These are phyloP conservation scores for Crotalus tigris DNA, from an alignment of 2,113 vertebrate genomes.

Conservation along the genomic window DNA sequence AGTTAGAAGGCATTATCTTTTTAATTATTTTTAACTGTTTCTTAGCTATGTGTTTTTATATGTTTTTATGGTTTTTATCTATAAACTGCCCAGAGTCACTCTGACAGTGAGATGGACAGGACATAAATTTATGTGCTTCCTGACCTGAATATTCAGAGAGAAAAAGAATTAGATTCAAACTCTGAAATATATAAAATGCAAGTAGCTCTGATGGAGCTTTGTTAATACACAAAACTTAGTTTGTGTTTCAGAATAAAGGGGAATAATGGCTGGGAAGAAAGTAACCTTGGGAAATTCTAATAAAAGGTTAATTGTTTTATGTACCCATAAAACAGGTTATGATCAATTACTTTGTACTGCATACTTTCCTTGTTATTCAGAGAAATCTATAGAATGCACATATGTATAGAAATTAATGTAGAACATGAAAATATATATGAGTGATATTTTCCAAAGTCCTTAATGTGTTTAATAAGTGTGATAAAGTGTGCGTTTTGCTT, in stretches of 20 bases:
- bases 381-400: not conserved
- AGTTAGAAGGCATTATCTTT: not conserved
- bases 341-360: not conserved
- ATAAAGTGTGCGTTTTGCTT: not conserved
- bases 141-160: slow-evolving; percentile 6
- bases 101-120: not conserved
- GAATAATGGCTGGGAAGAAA: slow-evolving; percentile 12
- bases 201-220: slow-evolving; percentile 18
- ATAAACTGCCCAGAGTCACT: not conserved
- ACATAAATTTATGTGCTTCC: not conserved
- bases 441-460: not conserved
- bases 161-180: not conserved
- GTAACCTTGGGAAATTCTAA: not conserved
- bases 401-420: not conserved
- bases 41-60: not conserved
- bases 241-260: not conserved
- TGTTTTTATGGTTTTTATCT: not conserved
- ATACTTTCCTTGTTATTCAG: slow-evolving; percentile 9
- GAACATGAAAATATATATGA: not conserved
- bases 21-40: not conserved
- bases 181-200: slow-evolving; percentile 23
- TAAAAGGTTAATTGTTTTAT: slow-evolving; percentile 5
- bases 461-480: not conserved
- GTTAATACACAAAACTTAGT: not conserved
- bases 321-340: not conserved